Percentiles rank a stretch among this genome's conserved stretches.
Conservation (phyloP, 2,888 invertebrate genomes). For the Coronaproctus castanopsis region DNA sequence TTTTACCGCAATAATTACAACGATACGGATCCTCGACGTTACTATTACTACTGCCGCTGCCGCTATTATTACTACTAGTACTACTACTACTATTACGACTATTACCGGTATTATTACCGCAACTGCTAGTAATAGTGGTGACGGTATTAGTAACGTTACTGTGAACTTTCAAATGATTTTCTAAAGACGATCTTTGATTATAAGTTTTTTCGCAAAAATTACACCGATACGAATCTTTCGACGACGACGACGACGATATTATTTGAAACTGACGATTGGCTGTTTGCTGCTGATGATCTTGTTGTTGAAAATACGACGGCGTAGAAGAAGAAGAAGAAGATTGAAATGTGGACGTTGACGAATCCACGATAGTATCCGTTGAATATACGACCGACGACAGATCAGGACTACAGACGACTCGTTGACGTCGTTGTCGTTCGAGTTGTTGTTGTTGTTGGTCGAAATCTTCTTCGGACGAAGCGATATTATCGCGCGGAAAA, state of each 20-base stretch:
- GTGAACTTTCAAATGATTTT: conserved; percentile 47
- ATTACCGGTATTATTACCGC: conserved; percentile 50
- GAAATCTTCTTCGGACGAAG: conserved; percentile 1
- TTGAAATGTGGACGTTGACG: conserved; percentile 15
- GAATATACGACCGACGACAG: conserved; percentile 19
- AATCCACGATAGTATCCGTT: conserved; percentile 19
- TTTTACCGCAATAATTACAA: conserved; percentile 75
- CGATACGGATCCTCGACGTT: conserved; percentile 51
- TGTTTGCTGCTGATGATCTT: conserved; percentile 1
- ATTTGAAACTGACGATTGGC: not conserved
- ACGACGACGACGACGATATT: conserved; percentile 8
- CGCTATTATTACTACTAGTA: no score
- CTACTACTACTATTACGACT: conserved; percentile 78
- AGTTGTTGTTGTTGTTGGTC: not conserved
- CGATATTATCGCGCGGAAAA: not conserved
- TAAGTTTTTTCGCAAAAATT: conserved; percentile 53
- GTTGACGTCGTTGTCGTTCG: conserved; percentile 24
- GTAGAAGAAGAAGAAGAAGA: not conserved
- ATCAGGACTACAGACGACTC: conserved; percentile 39
- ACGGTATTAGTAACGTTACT: conserved; percentile 18
- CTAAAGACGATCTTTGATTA: conserved; percentile 51
- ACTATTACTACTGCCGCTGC: conserved; percentile 11
- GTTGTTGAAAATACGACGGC: conserved; percentile 16
- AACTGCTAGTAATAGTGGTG: conserved; percentile 17
- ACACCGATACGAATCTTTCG: conserved; percentile 27